Conservation (phyloP, 2,113 vertebrate genomes). For the Malaclemys terrapin region DNA sequence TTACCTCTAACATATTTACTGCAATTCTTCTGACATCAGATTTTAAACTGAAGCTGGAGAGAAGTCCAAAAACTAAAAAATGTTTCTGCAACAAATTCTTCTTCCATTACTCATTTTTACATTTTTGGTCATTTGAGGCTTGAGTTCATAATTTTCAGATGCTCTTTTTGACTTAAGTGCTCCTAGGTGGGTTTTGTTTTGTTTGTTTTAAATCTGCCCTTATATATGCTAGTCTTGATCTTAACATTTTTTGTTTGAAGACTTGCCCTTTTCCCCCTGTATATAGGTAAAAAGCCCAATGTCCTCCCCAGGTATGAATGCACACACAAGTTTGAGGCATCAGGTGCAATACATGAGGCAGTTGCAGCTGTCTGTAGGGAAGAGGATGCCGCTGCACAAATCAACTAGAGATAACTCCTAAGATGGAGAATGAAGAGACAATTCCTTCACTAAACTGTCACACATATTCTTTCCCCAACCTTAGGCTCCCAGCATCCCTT, state of each 20-base stretch:
- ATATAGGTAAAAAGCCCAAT: background rate
- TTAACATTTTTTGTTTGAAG: background rate
- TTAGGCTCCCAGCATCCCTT: background rate
- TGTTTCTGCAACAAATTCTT: background rate
- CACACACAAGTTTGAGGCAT: background rate
- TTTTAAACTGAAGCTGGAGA: background rate
- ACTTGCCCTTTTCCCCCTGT: background rate
- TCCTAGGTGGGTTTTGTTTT: too few relatives aligned
- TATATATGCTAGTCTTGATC: background rate
- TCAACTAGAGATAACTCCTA: background rate
- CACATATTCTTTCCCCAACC: background rate
- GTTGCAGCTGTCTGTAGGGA: rapidly evolving
- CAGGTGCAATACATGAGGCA: background rate
- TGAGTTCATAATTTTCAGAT: too few relatives aligned
- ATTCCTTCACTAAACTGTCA: background rate
- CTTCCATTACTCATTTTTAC: background rate
- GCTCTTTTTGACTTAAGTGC: background rate
- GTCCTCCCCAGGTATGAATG: background rate
- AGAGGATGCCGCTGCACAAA: background rate
- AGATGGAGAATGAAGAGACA: background rate
- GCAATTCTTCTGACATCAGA: background rate
- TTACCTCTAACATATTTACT: background rate
- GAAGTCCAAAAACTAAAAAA: background rate
- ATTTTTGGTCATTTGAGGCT: background rate
- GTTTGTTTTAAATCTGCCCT: too few relatives aligned